These are phyloP conservation scores for Octodon degus DNA, from an alignment of 2,113 vertebrate species.

Conservation along the genomic window DNA sequence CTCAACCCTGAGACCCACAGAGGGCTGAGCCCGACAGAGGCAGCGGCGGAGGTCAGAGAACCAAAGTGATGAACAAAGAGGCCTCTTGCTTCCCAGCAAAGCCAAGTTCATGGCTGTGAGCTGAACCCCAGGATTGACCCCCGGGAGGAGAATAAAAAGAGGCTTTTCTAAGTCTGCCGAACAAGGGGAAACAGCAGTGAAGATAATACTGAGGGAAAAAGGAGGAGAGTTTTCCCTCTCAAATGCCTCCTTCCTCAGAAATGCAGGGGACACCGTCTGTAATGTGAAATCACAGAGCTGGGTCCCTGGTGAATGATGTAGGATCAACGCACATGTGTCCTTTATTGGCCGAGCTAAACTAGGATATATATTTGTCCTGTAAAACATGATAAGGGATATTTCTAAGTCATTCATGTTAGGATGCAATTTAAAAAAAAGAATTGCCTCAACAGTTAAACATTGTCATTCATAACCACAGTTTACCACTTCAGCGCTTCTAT, in stretches of 20 bases:
- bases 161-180: constrained; percentile 28
- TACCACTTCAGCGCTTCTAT: constrained; percentile 4
- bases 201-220: background rate
- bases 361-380: background rate
- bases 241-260: background rate
- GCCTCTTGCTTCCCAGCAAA: constrained; percentile 44
- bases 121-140: constrained; percentile 46
- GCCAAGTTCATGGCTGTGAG: constrained; percentile 67
- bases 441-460: constrained; percentile 66
- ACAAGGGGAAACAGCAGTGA: background rate
- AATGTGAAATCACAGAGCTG: constrained; percentile 65
- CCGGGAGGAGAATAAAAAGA: background rate
- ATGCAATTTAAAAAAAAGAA: background rate
- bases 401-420: constrained; percentile 7
- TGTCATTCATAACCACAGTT: constrained; percentile 42
- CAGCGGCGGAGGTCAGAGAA: constrained; percentile 60
- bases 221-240: background rate
- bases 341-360: constrained; percentile 64
- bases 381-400: constrained; percentile 61
- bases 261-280: background rate
- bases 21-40: constrained; percentile 73
- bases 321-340: constrained; percentile 48
- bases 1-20: constrained; percentile 53
- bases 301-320: constrained; percentile 29
- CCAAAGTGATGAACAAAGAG: constrained; percentile 55